Base-by-base conservation (phyloP, 2,113 vertebrate species). In the Alligator sinensis region DNA sequence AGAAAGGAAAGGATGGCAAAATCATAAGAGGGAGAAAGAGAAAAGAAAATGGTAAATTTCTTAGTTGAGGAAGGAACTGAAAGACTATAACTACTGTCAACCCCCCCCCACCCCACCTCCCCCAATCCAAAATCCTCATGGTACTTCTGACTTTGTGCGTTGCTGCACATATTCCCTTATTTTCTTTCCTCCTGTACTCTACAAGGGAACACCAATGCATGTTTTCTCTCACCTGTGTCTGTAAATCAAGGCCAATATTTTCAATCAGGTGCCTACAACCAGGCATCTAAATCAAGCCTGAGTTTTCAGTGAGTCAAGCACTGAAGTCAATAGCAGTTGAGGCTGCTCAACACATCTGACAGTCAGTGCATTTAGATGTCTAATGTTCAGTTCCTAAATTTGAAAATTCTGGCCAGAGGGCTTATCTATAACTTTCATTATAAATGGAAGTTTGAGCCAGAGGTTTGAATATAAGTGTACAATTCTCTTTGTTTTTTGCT, bases 251-350 rank as follows among this genome's bases (percentile, higher is more conserved):
- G 78, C 94, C 95, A 96, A 94, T 96, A 94, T 94, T 95, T 96
- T 95, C 96, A 96, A 95, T 96, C 94, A 95, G 82, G 82, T 95
- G 91, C 96, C 95, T 96, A 94, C 93, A 95, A 61, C 94, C 87
- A 96, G 85, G 78, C 0, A 0, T 59, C 85, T 94, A 86, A 94
- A 96, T 96, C 96, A 92, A 64, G 80, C 27, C 93, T 92, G 93
- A 77, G 90, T 96, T 96, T 95, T 86, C 92, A 93, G 95, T 88
- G 82, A 92, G 59, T 80, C 6, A 22, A 89, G 27, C 82, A 80
- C 55, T 72, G 30, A 72, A 93, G 83, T 94, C 96, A 72, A 94
- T 93, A 95, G 11, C 0, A 0, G 17, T 68, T 88, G 84, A 80
- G 80, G 74, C 22, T 54, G 92, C 75, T 91, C 64, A 75, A 54